phyloP scores from a whole-genome alignment of 2,797 vertebrate genomes.

The Acipenser oxyrinchus region DNA sequence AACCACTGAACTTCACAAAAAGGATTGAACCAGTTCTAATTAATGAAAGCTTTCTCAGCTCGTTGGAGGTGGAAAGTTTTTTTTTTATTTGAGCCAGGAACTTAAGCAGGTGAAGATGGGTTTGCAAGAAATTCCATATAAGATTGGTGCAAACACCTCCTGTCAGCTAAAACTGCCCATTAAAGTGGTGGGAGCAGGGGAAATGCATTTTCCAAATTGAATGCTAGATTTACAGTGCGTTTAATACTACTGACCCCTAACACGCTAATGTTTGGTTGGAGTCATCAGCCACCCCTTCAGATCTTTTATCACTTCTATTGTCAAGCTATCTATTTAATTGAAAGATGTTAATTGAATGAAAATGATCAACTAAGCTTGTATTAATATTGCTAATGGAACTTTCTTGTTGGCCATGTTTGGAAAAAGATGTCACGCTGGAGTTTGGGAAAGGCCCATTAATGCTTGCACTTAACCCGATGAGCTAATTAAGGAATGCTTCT shows the following conservation, averaged over 20 bases:
- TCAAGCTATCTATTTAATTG: slow-evolving; percentile 99
- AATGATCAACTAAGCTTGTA: slow-evolving; percentile 99
- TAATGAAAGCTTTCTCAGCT: too few species aligned
- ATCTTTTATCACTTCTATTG: slow-evolving; percentile 99
- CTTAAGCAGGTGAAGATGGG: slow-evolving; percentile 21
- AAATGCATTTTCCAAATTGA: slow-evolving; percentile 98
- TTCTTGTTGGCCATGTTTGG: slow-evolving; percentile 98
- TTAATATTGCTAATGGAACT: slow-evolving; percentile 99
- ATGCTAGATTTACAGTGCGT: slow-evolving; percentile 94
- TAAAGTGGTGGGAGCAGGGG: slow-evolving; percentile 84
- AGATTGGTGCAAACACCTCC: slow-evolving; percentile 68
- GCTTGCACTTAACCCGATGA: slow-evolving; percentile 98
- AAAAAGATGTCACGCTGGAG: slow-evolving; percentile 91
- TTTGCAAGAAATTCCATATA: slow-evolving; percentile 49
- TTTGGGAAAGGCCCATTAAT: slow-evolving; percentile 98
- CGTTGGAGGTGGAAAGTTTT: slow-evolving; percentile 14
- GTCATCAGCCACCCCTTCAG: slow-evolving; percentile 86
- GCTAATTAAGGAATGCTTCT: slow-evolving; percentile 98
- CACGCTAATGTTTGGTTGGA: slow-evolving; percentile 91
- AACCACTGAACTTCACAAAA: too few species aligned
- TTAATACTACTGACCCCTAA: slow-evolving; percentile 82
- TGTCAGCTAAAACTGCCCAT: slow-evolving; percentile 92
- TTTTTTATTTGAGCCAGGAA: slow-evolving; percentile 31
- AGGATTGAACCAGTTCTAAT: too few species aligned
- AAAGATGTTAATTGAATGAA: slow-evolving; percentile 99